Base-by-base conservation (phyloP, 2,888 invertebrate genomes). In the Kuschelorhynchus macadamiae region DNA sequence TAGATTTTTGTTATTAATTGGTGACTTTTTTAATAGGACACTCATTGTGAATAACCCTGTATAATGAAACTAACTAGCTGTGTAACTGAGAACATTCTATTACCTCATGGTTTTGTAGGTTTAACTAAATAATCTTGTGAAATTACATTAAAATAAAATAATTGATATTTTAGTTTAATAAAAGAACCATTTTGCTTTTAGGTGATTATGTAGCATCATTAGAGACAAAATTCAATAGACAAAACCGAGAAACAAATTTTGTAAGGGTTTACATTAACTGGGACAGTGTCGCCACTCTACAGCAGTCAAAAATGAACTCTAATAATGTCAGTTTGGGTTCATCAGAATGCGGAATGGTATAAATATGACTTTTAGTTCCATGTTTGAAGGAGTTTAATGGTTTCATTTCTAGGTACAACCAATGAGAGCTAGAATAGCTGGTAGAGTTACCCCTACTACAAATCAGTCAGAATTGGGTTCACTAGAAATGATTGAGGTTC, bases 251-350 rank as follows among this genome's bases (percentile, higher is more conserved):
- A 61, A 81, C 79, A 72, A 87, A 82, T 81, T 90, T 90, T 74
- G 87, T 89, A n/a, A 85, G 92, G 62, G 87, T 92, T 18, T 93
- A 93, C 79, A 88, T 92, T 1, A 91, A 92, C 78, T 93, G 93
- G 90, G 89, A 90, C 78, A 84, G 86, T 59, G 84, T 86, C 30
- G 86, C 82, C 2, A 80, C 84, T 0, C 73, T 83, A 65, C 84
- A 84, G 72, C 84, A 84, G 64, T 83, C 83, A 0, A 84, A 84
- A 76, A 84, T 84, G 84, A 84, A 82, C 2, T 81, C 75, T 52
- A 81, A 82, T 66, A 76, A 85, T 75, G 74, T 81, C 16, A 81
- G 82, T 74, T 74, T 84, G 65, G 80, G 82, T 8, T 77, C 80
- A 2, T 81, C 83, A 0, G 82, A 84, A 71, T 84, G 82, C 72